Conservation (phyloP, 2,113 vertebrate genomes). For the Platichthys stellatus region DNA sequence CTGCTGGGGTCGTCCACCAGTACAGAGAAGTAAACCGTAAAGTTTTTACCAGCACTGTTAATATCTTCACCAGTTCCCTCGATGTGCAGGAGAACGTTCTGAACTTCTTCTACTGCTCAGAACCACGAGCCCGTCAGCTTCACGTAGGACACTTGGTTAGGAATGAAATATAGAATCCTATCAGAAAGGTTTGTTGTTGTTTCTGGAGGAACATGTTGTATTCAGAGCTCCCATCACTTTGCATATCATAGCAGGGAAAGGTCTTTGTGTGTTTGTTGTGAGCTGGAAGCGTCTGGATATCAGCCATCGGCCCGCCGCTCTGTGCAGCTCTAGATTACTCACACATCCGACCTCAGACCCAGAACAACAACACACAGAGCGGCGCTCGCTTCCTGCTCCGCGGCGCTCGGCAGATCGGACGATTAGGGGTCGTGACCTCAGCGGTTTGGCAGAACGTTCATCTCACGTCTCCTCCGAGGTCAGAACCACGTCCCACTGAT, state of each 20-base stretch:
- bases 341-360: conserved; percentile 59
- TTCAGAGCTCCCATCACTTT: conserved; percentile 4
- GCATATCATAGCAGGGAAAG: conserved; percentile 31
- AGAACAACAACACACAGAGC: conserved; percentile 58
- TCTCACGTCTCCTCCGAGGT: conserved; percentile 62
- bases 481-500: conserved; percentile 34
- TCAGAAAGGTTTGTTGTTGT: not conserved
- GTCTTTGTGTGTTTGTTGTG: not conserved
- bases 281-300: conserved; percentile 44
- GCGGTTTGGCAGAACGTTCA: conserved; percentile 29
- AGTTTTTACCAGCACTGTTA: too few relatives aligned
- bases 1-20: too few relatives aligned
- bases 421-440: conserved; percentile 59
- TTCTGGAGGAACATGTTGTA: not conserved
- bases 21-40: too few relatives aligned
- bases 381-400: not conserved
- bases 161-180: too few relatives aligned
- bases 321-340: conserved; percentile 53
- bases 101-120: too few relatives aligned
- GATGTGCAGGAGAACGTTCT: too few relatives aligned
- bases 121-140: too few relatives aligned
- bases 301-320: conserved; percentile 29
- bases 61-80: too few relatives aligned
- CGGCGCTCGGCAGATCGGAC: conserved; percentile 54
- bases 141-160: too few relatives aligned